A percentile compares a stretch with the other conserved stretches of the same genome.
Conservation (phyloP, 2,797 vertebrate genomes). For the Phrynocephalus guinanensis region DNA sequence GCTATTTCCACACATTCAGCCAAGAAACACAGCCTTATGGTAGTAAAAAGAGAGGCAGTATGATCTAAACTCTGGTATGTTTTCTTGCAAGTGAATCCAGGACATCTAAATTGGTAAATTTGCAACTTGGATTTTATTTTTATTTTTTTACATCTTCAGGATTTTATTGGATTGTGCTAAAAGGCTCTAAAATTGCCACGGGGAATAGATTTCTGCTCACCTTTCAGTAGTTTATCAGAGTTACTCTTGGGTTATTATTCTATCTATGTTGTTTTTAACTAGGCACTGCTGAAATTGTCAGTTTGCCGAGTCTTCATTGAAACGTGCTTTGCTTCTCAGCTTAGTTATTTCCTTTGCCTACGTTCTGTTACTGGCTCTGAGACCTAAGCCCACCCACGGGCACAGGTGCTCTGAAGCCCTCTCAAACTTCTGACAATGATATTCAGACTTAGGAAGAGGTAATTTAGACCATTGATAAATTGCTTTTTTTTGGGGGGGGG, state of each 20-base stretch:
- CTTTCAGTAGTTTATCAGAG: not conserved
- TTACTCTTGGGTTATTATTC: not conserved
- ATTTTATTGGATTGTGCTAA: not conserved
- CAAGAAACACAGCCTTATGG: not conserved
- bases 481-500: not conserved
- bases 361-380: not conserved
- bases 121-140: too few relatives aligned
- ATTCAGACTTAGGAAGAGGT: not conserved
- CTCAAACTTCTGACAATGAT: not conserved
- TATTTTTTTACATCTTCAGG: too few relatives aligned
- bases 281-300: not conserved
- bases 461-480: not conserved
- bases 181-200: not conserved
- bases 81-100: not conserved
- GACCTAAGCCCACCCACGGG: not conserved
- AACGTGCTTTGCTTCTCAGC: not conserved
- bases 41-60: not conserved
- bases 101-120: too few relatives aligned
- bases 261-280: not conserved
- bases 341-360: not conserved
- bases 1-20: not conserved
- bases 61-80: not conserved
- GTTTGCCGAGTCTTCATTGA: not conserved
- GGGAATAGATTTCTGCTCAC: not conserved
- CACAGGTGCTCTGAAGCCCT: not conserved